These are phyloP conservation scores for Ammospiza caudacuta DNA, from an alignment of 2,113 vertebrate genomes.

Conservation along the genomic window DNA sequence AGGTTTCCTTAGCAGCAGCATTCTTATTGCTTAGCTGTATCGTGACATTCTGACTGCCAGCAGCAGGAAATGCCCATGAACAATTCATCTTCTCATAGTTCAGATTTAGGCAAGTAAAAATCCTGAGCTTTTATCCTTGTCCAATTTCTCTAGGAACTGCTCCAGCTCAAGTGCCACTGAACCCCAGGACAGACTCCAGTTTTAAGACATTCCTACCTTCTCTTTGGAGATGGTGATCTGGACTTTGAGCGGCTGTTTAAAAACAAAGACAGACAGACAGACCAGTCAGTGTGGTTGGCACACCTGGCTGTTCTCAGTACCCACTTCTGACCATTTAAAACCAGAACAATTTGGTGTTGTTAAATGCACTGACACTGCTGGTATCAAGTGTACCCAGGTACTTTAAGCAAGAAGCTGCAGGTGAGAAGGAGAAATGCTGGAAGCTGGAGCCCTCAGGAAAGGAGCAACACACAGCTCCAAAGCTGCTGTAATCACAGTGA, in stretches of 20 bases:
- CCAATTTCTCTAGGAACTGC: background rate
- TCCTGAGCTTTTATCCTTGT: background rate
- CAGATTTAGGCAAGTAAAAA: background rate
- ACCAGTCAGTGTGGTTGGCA: background rate
- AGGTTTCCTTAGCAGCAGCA: background rate
- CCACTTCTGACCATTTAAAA: background rate
- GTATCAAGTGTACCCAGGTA: background rate
- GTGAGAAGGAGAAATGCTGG: background rate
- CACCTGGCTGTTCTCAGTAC: background rate
- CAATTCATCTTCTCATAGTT: background rate
- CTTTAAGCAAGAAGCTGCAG: slow-evolving; percentile 27
- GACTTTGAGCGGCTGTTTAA: slow-evolving; percentile 81
- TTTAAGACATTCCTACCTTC: slow-evolving; percentile 76
- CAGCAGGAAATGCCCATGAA: background rate
- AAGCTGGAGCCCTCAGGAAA: background rate
- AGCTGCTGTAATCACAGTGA: background rate
- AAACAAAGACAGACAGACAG: slow-evolving; percentile 52
- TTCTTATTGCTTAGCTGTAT: background rate
- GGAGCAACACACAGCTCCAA: background rate
- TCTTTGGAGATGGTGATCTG: slow-evolving; percentile 86
- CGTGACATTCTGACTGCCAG: background rate
- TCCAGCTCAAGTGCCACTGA: background rate
- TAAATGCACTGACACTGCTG: background rate
- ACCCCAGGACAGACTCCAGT: background rate
- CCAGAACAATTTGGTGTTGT: background rate